A percentile compares a stretch with the other conserved stretches of the same genome.
phyloP scores from a whole-genome alignment of 1,140 invertebrate species.

The Panonychus citri region DNA sequence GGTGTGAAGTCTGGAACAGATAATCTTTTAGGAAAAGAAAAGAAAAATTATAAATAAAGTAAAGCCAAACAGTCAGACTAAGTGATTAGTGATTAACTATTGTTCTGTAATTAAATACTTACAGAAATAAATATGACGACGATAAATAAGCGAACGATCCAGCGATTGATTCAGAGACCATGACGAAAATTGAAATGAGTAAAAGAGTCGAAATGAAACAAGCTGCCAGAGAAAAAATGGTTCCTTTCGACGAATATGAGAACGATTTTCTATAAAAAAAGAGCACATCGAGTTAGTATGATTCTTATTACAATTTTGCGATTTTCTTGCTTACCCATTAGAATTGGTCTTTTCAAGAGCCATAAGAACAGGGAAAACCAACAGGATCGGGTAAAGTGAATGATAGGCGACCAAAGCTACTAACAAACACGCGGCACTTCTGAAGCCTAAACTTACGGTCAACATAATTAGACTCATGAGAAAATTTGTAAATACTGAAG shows the following conservation, averaged over 20 bases:
- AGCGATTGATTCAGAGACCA: not conserved
- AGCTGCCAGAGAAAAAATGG: not conserved
- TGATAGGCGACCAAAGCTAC: conserved; percentile 54
- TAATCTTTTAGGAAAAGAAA: conserved; percentile 19
- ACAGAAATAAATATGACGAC: conserved; percentile 66
- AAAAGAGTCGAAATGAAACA: too few species aligned
- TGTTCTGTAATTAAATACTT: conserved; percentile 27
- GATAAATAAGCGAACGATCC: conserved; percentile 10
- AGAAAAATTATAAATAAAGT: not conserved
- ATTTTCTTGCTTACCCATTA: conserved; percentile 11
- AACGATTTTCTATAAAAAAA: not conserved
- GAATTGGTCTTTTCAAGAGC: conserved; percentile 24
- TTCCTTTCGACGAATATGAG: not conserved
- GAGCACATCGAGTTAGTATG: not conserved
- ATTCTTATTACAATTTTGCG: conserved; percentile 8
- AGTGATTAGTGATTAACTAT: too few species aligned
- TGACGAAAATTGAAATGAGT: not conserved
- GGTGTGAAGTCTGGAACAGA: conserved; percentile 78
- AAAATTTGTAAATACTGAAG: conserved; percentile 69
- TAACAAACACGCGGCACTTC: conserved; percentile 31
- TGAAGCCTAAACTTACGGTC: conserved; percentile 29
- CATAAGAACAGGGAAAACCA: conserved; percentile 51
- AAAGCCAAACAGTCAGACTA: not conserved
- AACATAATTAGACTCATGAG: conserved; percentile 42
- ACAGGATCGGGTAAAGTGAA: conserved; percentile 57